Percentiles rank a stretch among this genome's conserved stretches.
phyloP scores from a whole-genome alignment of 2,888 invertebrate genomes.

The Caradrina clavipalpis region DNA sequence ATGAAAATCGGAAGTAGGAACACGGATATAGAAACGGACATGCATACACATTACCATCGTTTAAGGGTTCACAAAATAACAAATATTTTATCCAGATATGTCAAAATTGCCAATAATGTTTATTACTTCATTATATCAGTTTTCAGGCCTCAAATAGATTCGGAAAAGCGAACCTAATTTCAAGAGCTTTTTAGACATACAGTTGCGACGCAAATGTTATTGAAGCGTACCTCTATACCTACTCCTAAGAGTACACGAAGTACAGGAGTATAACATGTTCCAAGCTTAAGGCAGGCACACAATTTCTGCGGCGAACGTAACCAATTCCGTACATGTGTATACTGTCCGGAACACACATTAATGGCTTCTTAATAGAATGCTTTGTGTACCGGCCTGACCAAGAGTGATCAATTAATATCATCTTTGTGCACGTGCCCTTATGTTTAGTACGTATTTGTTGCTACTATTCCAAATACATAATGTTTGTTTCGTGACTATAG shows the following conservation, averaged over 20 bases:
- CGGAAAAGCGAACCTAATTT: background rate
- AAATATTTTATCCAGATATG: too few species aligned
- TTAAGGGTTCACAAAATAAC: too few species aligned
- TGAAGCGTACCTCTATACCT: slow-evolving; percentile 8
- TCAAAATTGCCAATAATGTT: too few species aligned
- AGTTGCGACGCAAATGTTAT: background rate
- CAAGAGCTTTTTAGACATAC: slow-evolving; percentile 6
- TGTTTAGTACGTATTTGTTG: slow-evolving; percentile 7
- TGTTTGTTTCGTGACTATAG: too few species aligned
- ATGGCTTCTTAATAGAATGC: slow-evolving; percentile 58
- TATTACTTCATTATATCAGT: background rate
- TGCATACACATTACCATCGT: too few species aligned
- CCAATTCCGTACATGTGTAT: slow-evolving; percentile 35
- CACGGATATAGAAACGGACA: too few species aligned
- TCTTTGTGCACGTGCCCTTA: slow-evolving; percentile 28
- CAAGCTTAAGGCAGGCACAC: slow-evolving; percentile 12
- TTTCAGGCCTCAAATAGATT: background rate
- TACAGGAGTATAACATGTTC: slow-evolving; percentile 4
- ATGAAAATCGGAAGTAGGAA: too few species aligned
- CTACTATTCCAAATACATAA: background rate
- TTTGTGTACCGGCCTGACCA: slow-evolving; percentile 48
- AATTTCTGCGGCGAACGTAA: slow-evolving; percentile 49
- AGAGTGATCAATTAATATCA: slow-evolving; percentile 59
- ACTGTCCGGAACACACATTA: slow-evolving; percentile 55
- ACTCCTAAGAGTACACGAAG: background rate